A percentile compares a stretch with the other conserved stretches of the same genome.
Conservation (phyloP, 1,140 invertebrate species). For the Macrosteles quadrilineatus region DNA sequence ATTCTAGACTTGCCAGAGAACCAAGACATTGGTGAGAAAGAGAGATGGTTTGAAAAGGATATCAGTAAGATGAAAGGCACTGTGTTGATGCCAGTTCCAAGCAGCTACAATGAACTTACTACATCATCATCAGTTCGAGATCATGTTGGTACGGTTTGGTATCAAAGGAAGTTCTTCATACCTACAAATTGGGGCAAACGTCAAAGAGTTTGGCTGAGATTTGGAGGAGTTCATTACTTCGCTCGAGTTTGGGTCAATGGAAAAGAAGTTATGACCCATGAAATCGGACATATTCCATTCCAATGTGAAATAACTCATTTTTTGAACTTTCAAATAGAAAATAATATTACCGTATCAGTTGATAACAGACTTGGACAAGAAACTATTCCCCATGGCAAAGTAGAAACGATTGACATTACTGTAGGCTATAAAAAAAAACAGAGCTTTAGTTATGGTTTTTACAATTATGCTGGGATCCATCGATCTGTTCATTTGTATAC, state of each 20-base stretch:
- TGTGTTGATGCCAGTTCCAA: slow-evolving; percentile 77
- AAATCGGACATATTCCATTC: slow-evolving; percentile 95
- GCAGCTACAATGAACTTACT: slow-evolving; percentile 95
- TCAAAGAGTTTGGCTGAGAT: slow-evolving; percentile 76
- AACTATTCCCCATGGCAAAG: slow-evolving; percentile 80
- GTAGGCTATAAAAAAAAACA: slow-evolving; percentile 69
- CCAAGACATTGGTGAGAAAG: slow-evolving; percentile 62
- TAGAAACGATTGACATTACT: slow-evolving; percentile 61
- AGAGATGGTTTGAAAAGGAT: slow-evolving; percentile 74
- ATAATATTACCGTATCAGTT: slow-evolving; percentile 86
- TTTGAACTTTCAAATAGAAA: slow-evolving; percentile 68
- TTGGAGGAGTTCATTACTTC: slow-evolving; percentile 87
- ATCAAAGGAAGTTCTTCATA: slow-evolving; percentile 78
- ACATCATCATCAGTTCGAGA: slow-evolving; percentile 77
- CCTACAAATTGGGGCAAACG: slow-evolving; percentile 68
- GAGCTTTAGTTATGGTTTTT: slow-evolving; percentile 92
- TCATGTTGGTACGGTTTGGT: slow-evolving; percentile 95
- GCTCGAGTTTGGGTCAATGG: slow-evolving; percentile 92
- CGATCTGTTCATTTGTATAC: slow-evolving; percentile 86
- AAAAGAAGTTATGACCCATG: slow-evolving; percentile 73
- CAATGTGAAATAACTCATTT: slow-evolving; percentile 76
- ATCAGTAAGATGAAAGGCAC: slow-evolving; percentile 61
- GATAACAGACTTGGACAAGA: slow-evolving; percentile 87
- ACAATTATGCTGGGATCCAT: slow-evolving; percentile 98
- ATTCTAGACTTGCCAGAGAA: slow-evolving; percentile 68